A percentile compares a stretch with the other conserved stretches of the same genome.
These are phyloP conservation scores for Paratilapia polleni DNA, from an alignment of 2,113 vertebrate genomes.

Conservation along the genomic window DNA sequence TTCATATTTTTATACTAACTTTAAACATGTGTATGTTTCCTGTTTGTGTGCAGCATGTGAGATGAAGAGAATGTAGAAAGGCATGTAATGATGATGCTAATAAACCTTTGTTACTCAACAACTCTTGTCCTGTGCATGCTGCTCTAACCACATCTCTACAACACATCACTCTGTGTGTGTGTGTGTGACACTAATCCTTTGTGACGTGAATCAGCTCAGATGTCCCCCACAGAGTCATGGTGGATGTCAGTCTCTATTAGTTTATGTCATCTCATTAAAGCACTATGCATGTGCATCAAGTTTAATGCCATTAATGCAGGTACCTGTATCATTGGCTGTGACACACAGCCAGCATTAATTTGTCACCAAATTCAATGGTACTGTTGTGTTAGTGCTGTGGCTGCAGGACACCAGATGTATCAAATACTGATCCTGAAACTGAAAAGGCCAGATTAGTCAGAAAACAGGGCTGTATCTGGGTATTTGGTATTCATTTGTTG, in stretches of 20 bases:
- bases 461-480: too few relatives aligned
- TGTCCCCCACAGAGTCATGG: constrained; percentile 12
- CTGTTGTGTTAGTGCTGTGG: not conserved
- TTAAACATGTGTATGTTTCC: not conserved
- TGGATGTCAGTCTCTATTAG: constrained; percentile 11
- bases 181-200: constrained; percentile 13
- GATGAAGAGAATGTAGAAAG: not conserved
- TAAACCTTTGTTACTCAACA: constrained; percentile 33
- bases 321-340: not conserved
- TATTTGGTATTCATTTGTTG: too few relatives aligned
- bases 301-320: not conserved
- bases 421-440: not conserved
- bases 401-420: not conserved
- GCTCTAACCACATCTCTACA: not conserved
- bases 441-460: not conserved
- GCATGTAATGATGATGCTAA: not conserved
- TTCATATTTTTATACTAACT: not conserved
- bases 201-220: not conserved
- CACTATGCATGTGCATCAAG: not conserved
- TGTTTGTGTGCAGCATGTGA: not conserved
- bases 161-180: not conserved
- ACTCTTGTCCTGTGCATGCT: not conserved
- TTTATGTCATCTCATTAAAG: not conserved
- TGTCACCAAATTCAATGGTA: not conserved
- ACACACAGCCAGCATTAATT: constrained; percentile 9